Evolutionary conservation across 2,113 vertebrate species (phyloP).

Genomic region (Dissostichus mawsoni): DNA sequence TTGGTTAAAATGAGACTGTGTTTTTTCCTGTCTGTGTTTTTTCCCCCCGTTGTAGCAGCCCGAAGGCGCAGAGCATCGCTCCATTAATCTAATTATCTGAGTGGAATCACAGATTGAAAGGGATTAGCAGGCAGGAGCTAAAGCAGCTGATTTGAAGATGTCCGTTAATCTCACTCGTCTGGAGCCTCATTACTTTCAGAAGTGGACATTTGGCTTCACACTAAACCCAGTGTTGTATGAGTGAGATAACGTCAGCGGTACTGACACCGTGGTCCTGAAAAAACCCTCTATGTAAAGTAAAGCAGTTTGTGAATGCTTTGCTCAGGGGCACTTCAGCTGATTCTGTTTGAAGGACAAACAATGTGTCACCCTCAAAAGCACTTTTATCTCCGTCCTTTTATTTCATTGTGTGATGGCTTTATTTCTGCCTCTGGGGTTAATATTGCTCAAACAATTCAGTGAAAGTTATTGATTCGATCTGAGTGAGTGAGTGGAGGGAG

Average conservation of each 20-base stretch:
- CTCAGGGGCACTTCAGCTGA: slow-evolving; percentile 18
- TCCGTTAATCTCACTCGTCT: slow-evolving; percentile 37
- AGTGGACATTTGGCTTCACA: slow-evolving; percentile 3
- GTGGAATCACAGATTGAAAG: slow-evolving; percentile 52
- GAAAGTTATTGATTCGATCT: slow-evolving; percentile 26
- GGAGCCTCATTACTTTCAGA: slow-evolving; percentile 14
- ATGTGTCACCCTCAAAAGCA: slow-evolving; percentile 13
- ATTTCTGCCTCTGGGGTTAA: slow-evolving; percentile 25
- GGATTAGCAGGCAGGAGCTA: slow-evolving; percentile 51
- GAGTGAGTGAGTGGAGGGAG: slow-evolving; percentile 12
- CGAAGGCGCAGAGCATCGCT: not conserved
- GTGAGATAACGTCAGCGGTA: not conserved
- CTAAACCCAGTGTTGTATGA: not conserved
- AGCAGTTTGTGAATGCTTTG: not conserved
- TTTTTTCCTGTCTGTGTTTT: not conserved
- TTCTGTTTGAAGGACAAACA: slow-evolving; percentile 28
- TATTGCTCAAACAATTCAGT: slow-evolving; percentile 8
- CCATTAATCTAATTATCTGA: slow-evolving; percentile 57
- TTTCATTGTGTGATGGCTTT: slow-evolving; percentile 33
- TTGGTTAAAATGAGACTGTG: not conserved
- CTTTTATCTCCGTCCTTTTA: slow-evolving; percentile 29
- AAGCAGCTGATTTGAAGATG: slow-evolving; percentile 46
- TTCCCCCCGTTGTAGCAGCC: not conserved
- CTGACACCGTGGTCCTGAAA: not conserved
- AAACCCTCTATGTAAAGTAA: not conserved